These are phyloP conservation scores for Melinaea menophilus DNA, from an alignment of 2,888 invertebrate genomes.

Conservation along the genomic window DNA sequence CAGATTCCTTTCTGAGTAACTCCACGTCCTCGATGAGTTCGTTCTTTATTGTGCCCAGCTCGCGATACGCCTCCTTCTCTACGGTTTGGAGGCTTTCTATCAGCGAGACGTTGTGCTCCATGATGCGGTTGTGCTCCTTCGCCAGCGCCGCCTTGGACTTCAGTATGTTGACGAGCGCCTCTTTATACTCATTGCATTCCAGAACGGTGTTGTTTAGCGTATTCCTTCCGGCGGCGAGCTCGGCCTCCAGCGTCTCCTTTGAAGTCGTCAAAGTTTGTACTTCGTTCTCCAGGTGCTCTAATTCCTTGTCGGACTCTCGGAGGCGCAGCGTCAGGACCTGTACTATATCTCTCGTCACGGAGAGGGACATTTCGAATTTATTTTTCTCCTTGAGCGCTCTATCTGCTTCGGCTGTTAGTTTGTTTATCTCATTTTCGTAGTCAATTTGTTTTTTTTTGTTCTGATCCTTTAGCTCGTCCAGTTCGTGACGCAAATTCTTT, in stretches of 20 bases:
- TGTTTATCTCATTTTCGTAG: slow-evolving; percentile 66
- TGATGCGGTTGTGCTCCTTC: slow-evolving; percentile 68
- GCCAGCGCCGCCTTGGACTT: slow-evolving; percentile 69
- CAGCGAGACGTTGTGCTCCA: slow-evolving; percentile 70
- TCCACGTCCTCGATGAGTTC: slow-evolving; percentile 72
- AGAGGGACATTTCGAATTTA: slow-evolving; percentile 78
- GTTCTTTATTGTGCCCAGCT: slow-evolving; percentile 65
- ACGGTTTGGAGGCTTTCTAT: slow-evolving; percentile 71
- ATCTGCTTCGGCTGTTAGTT: slow-evolving; percentile 64
- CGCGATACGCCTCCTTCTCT: slow-evolving; percentile 69
- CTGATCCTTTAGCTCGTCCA: slow-evolving; percentile 57
- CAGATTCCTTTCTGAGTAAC: slow-evolving; percentile 63
- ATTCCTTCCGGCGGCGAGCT: slow-evolving; percentile 56
- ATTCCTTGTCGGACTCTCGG: slow-evolving; percentile 78
- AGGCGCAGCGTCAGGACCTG: slow-evolving; percentile 77
- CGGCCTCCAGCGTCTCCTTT: slow-evolving; percentile 59
- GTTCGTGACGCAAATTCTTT: slow-evolving; percentile 44
- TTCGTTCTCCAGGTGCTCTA: slow-evolving; percentile 74
- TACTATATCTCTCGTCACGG: slow-evolving; percentile 77
- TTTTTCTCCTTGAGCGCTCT: slow-evolving; percentile 71
- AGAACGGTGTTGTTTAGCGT: slow-evolving; percentile 55
- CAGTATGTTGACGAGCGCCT: slow-evolving; percentile 67
- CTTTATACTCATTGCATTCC: slow-evolving; percentile 71
- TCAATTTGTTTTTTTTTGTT: slow-evolving; percentile 57
- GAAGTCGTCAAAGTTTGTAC: slow-evolving; percentile 50